Conservation (phyloP, 2,888 invertebrate species). For the Colletes collaris region DNA sequence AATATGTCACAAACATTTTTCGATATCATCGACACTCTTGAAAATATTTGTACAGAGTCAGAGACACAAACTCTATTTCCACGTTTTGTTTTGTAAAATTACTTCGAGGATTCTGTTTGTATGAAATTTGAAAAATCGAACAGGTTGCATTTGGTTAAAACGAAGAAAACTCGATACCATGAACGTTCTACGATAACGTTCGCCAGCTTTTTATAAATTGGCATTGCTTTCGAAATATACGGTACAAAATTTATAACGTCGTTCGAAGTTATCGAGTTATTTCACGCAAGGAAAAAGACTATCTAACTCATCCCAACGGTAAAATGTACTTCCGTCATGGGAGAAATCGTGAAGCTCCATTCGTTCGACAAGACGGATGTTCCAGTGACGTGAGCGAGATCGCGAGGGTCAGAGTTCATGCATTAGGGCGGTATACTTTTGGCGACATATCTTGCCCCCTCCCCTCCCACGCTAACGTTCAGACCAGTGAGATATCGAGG, state of each 20-base stretch:
- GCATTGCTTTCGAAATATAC: too few relatives aligned
- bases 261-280: slow-evolving; percentile 18
- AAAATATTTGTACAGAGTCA: too few relatives aligned
- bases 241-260: neutral
- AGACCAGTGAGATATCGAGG: slow-evolving; percentile 45
- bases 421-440: slow-evolving; percentile 64
- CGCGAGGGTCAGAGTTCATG: slow-evolving; percentile 55
- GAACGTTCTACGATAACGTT: too few relatives aligned
- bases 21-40: too few relatives aligned
- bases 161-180: too few relatives aligned
- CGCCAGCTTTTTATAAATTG: too few relatives aligned
- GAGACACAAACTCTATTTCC: too few relatives aligned
- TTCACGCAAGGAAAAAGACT: slow-evolving; percentile 7
- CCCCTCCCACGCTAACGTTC: slow-evolving; percentile 20
- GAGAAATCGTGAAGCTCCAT: slow-evolving; percentile 43
- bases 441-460: slow-evolving; percentile 54
- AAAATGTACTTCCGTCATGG: slow-evolving; percentile 6
- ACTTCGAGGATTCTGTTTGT: too few relatives aligned
- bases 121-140: too few relatives aligned
- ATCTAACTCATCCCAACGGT: neutral
- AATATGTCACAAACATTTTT: too few relatives aligned
- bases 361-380: slow-evolving; percentile 57
- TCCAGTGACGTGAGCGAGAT: slow-evolving; percentile 53
- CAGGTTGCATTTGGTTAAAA: too few relatives aligned
- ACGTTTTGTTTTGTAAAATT: too few relatives aligned